phyloP scores from a whole-genome alignment of 2,797 vertebrate genomes.

The Gambusia yucatana region DNA sequence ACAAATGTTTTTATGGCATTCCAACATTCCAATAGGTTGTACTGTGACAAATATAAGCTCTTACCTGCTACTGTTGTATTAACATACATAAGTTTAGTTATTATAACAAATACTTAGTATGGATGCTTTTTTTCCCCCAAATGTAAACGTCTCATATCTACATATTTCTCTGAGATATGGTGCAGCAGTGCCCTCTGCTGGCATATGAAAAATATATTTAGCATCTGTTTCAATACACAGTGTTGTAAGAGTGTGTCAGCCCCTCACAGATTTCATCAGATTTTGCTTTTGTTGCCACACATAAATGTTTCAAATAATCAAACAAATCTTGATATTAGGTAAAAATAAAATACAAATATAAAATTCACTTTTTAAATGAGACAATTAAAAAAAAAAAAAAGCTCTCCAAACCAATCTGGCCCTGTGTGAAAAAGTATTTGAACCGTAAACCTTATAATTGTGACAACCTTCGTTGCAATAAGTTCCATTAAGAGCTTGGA shows the following conservation, averaged over 20 bases:
- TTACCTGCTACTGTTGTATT: conserved; percentile 75
- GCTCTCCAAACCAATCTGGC: not conserved
- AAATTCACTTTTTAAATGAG: not conserved
- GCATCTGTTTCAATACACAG: conserved; percentile 19
- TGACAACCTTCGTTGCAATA: not conserved
- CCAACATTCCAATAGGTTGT: conserved; percentile 72
- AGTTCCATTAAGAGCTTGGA: not conserved
- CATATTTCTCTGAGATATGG: conserved; percentile 23
- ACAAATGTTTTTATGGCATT: conserved; percentile 68
- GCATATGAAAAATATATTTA: conserved; percentile 26
- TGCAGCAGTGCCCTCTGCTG: conserved; percentile 68
- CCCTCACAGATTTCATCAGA: not conserved
- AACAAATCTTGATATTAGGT: not conserved
- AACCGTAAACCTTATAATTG: not conserved
- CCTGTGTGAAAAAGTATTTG: not conserved
- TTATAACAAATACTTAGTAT: not conserved
- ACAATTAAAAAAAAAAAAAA: not conserved
- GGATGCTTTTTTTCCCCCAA: not conserved
- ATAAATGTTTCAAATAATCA: not conserved
- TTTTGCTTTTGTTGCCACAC: not conserved
- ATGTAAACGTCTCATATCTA: conserved; percentile 19
- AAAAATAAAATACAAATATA: not conserved
- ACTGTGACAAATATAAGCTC: conserved; percentile 74
- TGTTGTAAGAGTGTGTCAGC: not conserved
- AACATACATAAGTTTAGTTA: not conserved